Evolutionary conservation across 2,888 invertebrate species (phyloP).

Genomic region (Acrobasis suavella): DNA sequence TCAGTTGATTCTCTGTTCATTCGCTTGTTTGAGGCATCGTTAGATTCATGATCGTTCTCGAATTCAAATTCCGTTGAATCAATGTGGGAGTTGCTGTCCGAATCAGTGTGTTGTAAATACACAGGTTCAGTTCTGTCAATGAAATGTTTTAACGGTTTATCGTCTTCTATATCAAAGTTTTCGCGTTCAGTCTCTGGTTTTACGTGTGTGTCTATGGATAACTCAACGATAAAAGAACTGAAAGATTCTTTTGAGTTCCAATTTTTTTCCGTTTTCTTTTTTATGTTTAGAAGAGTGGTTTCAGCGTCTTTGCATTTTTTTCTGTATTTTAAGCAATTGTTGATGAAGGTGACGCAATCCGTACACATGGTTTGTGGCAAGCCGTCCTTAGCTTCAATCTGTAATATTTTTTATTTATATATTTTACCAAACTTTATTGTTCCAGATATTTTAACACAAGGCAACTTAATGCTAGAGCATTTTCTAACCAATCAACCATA

Average conservation of each 20-base stretch:
- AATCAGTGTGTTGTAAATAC: neutral
- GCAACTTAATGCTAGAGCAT: no score
- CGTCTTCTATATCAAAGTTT: slow-evolving; percentile 28
- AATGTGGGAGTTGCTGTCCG: neutral
- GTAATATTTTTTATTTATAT: no score
- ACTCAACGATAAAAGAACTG: neutral
- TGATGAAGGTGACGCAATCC: slow-evolving; percentile 38
- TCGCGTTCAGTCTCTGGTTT: slow-evolving; percentile 1
- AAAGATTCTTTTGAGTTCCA: neutral
- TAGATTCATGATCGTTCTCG: neutral
- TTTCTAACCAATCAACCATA: no score
- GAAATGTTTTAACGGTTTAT: slow-evolving; percentile 31
- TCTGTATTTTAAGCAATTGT: slow-evolving; percentile 45
- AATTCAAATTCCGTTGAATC: neutral
- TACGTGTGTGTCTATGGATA: neutral
- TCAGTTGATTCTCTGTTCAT: neutral
- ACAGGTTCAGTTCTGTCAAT: slow-evolving; percentile 6
- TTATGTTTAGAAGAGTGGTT: neutral
- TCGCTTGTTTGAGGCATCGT: no score
- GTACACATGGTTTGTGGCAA: slow-evolving; percentile 54
- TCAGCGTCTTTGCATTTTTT: slow-evolving; percentile 41
- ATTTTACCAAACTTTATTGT: no score
- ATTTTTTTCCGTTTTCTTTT: neutral
- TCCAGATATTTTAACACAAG: no score
- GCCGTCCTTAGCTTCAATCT: slow-evolving; percentile 47